Percentiles rank a stretch among this genome's conserved stretches.
phyloP scores from a whole-genome alignment of 2,797 vertebrate species.

The Poecilia wingei region DNA sequence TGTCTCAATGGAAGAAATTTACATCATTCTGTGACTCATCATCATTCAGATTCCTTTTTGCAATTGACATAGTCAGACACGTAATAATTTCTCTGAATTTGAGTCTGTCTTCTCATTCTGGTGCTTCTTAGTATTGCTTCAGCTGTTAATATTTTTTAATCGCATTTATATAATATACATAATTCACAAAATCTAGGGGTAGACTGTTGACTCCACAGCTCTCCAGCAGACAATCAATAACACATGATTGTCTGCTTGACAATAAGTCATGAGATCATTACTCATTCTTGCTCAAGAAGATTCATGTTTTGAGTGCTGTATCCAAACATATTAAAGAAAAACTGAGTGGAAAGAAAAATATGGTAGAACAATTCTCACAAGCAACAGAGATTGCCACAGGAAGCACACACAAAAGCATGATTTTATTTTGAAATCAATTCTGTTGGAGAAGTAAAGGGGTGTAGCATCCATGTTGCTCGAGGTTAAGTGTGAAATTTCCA shows the following conservation, averaged over 20 bases:
- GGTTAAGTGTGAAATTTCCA: neutral
- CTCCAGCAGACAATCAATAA: neutral
- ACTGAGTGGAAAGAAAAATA: neutral
- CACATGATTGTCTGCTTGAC: neutral
- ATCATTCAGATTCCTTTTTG: slow-evolving; percentile 1
- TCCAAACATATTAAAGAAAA: neutral
- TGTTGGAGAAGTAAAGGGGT: neutral
- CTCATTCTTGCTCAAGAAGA: neutral
- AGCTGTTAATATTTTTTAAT: neutral
- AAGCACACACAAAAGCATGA: neutral
- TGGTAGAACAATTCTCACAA: neutral
- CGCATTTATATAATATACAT: neutral
- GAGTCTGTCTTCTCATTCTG: neutral
- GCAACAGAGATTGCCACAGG: neutral
- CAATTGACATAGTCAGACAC: neutral
- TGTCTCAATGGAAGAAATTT: neutral
- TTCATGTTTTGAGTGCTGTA: neutral
- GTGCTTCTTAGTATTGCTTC: neutral
- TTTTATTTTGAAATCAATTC: neutral
- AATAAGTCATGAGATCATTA: neutral
- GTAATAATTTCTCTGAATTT: neutral
- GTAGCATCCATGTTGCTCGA: neutral
- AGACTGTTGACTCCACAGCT: neutral
- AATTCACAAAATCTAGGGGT: neutral
- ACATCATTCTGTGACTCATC: neutral